phyloP scores from a whole-genome alignment of 2,113 vertebrate genomes.

The Turnix velox region DNA sequence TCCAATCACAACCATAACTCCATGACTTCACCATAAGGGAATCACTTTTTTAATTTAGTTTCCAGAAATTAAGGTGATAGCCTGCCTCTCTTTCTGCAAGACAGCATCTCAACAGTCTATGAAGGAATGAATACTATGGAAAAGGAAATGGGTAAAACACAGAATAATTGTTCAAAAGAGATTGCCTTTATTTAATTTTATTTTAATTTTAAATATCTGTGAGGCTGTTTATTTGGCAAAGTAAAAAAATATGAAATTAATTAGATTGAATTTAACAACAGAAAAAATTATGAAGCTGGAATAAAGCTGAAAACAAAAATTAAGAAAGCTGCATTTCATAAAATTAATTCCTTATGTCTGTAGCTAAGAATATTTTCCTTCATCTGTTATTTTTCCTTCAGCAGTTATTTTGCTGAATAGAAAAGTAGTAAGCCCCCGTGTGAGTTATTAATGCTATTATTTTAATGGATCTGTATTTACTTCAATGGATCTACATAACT shows the following conservation, averaged over 20 bases:
- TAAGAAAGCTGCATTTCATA: background rate
- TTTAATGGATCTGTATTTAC: background rate
- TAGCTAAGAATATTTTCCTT: background rate
- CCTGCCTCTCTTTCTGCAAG: background rate
- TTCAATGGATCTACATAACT: background rate
- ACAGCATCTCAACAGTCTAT: background rate
- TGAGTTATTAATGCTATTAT: background rate
- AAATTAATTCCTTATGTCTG: background rate
- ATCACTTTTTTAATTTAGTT: background rate
- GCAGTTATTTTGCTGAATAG: background rate
- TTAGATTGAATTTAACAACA: background rate
- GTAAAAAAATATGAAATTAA: background rate
- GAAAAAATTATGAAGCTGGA: background rate
- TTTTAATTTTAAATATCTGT: background rate
- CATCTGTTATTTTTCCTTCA: background rate
- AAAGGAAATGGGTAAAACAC: background rate
- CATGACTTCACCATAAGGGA: no score
- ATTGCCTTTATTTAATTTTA: background rate
- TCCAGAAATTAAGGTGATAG: background rate
- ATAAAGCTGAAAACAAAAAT: background rate
- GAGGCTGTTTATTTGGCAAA: background rate
- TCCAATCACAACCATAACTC: background rate
- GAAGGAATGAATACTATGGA: background rate
- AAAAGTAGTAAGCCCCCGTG: background rate
- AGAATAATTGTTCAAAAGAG: background rate